Evolutionary conservation across 2,113 vertebrate species (phyloP).

Genomic region (Opisthocomus hoazin): DNA sequence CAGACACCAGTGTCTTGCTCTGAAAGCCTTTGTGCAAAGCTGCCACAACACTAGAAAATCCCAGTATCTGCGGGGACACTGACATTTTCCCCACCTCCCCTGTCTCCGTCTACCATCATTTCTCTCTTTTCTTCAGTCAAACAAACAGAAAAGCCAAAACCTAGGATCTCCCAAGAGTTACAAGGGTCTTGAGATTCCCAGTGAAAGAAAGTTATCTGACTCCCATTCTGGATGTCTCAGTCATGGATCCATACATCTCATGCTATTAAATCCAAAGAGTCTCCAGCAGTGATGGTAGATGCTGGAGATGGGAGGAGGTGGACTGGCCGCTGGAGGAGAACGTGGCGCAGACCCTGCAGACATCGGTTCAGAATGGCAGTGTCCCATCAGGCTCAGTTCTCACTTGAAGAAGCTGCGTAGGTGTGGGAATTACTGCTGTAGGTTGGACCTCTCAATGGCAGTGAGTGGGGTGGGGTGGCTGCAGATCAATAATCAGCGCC

Average conservation of each 20-base stretch:
- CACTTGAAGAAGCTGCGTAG: not conserved
- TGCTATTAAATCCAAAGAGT: not conserved
- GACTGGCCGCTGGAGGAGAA: rapidly evolving
- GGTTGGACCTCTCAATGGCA: not conserved
- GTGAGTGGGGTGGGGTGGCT: not conserved
- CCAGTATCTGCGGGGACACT: not conserved
- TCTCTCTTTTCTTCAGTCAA: not conserved
- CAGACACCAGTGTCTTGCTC: not conserved
- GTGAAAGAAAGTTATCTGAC: not conserved
- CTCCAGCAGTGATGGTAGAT: not conserved
- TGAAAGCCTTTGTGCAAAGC: not conserved
- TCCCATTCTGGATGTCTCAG: not conserved
- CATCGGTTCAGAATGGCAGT: not conserved
- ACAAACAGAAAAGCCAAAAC: not conserved
- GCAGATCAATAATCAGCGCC: constrained; percentile 21
- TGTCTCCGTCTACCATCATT: not conserved
- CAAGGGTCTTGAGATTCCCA: not conserved
- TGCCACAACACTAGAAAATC: not conserved
- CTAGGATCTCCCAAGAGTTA: not conserved
- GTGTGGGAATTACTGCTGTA: constrained; percentile 29
- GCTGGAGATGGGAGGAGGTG: not conserved
- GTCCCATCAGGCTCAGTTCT: not conserved
- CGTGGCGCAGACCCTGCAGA: rapidly evolving
- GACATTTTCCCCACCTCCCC: not conserved
- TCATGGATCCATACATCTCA: not conserved